phyloP scores from a whole-genome alignment of 2,113 vertebrate species.

The Lepus timidus region DNA sequence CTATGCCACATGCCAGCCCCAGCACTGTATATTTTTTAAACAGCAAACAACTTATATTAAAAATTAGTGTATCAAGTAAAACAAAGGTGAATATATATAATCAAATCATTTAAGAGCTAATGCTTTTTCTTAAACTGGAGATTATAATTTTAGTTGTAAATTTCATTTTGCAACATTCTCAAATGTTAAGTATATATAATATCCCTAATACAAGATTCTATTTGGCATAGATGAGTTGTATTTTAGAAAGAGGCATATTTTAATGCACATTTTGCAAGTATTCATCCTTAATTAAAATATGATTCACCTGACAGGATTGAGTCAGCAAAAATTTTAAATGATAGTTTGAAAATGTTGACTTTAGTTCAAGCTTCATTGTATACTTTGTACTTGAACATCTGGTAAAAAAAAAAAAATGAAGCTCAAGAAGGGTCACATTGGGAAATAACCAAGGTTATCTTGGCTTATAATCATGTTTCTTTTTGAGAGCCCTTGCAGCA shows the following conservation, averaged over 20 bases:
- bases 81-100: background rate
- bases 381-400: constrained; percentile 17
- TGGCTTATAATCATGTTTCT: background rate
- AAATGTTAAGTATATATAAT: background rate
- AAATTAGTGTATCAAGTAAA: constrained; percentile 8
- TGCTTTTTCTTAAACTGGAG: background rate
- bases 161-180: constrained; percentile 60
- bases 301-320: constrained; percentile 15
- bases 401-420: constrained; percentile 53
- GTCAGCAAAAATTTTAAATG: constrained; percentile 50
- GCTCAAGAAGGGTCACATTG: background rate
- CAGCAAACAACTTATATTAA: constrained; percentile 24
- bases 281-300: constrained; percentile 52
- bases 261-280: constrained; percentile 39
- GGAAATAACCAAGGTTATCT: constrained; percentile 1
- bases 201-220: constrained; percentile 16
- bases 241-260: constrained; percentile 30
- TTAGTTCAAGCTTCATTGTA: constrained; percentile 14
- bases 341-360: constrained; percentile 36
- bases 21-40: no score
- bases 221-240: background rate
- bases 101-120: background rate
- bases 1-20: no score
- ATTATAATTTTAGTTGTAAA: constrained; percentile 38
- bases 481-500: background rate